These are phyloP conservation scores for Accipiter cooperii DNA, from an alignment of 2,113 vertebrate genomes.

Conservation along the genomic window DNA sequence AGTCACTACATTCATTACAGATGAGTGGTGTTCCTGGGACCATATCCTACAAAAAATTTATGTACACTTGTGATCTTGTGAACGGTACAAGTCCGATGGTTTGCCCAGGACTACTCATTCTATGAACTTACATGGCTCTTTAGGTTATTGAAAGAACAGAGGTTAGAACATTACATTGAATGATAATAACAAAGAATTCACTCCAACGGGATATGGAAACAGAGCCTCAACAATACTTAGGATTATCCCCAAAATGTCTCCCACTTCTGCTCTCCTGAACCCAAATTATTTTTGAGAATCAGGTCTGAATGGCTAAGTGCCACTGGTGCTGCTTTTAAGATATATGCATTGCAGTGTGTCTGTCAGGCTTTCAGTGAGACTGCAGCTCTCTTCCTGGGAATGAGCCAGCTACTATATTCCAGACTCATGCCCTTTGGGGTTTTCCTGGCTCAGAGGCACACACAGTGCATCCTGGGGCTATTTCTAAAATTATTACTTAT, in stretches of 20 bases:
- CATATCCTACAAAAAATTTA: neutral
- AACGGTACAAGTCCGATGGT: neutral
- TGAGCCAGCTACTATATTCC: neutral
- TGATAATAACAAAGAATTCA: neutral
- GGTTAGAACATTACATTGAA: neutral
- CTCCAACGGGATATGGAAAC: neutral
- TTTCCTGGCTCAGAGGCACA: neutral
- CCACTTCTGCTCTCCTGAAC: neutral
- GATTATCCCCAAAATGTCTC: neutral
- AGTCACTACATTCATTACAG: neutral
- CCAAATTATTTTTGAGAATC: neutral
- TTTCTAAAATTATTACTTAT: constrained; percentile 18
- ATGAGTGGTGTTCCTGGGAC: neutral
- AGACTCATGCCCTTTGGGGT: neutral
- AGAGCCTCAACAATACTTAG: neutral
- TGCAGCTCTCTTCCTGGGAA: neutral
- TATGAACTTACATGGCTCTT: neutral
- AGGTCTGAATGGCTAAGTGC: neutral
- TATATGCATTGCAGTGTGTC: neutral
- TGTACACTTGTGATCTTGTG: neutral
- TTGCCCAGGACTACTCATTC: neutral
- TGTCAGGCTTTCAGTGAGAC: neutral
- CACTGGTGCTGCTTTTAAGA: neutral
- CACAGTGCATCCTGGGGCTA: neutral
- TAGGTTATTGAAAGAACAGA: neutral